phyloP scores from a whole-genome alignment of 2,113 vertebrate genomes.

The Phocoena phocoena region DNA sequence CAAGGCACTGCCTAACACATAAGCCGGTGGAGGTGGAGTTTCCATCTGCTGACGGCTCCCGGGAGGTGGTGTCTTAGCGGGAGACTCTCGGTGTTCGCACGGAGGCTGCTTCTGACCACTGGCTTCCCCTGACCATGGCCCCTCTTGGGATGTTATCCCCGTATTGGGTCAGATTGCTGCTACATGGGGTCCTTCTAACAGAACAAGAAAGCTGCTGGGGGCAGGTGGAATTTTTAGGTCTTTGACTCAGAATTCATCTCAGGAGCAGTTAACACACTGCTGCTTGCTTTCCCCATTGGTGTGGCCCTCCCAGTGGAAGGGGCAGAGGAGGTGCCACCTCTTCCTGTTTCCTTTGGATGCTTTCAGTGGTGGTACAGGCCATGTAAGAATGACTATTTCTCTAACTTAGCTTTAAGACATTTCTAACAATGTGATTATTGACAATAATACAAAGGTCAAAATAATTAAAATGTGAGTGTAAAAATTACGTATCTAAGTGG shows the following conservation, averaged over 20 bases:
- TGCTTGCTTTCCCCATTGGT: fast-evolving
- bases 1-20: fast-evolving
- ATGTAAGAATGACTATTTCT: neutral
- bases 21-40: fast-evolving
- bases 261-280: neutral
- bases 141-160: fast-evolving
- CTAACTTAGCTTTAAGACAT: neutral
- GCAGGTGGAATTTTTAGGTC: neutral
- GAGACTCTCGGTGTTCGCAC: fast-evolving
- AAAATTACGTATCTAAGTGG: neutral
- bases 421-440: neutral
- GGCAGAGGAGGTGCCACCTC: no score
- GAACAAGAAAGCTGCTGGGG: neutral
- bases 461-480: neutral
- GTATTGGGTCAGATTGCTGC: fast-evolving
- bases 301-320: neutral
- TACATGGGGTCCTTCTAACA: neutral
- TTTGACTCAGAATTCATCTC: neutral
- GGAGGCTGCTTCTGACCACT: neutral
- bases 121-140: neutral
- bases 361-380: neutral
- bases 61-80: neutral
- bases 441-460: neutral
- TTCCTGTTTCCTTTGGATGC: no score
- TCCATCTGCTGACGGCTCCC: no score